A percentile compares a stretch with the other conserved stretches of the same genome.
Conservation (phyloP, 2,888 invertebrate genomes). For the Druceiella hillmani region DNA sequence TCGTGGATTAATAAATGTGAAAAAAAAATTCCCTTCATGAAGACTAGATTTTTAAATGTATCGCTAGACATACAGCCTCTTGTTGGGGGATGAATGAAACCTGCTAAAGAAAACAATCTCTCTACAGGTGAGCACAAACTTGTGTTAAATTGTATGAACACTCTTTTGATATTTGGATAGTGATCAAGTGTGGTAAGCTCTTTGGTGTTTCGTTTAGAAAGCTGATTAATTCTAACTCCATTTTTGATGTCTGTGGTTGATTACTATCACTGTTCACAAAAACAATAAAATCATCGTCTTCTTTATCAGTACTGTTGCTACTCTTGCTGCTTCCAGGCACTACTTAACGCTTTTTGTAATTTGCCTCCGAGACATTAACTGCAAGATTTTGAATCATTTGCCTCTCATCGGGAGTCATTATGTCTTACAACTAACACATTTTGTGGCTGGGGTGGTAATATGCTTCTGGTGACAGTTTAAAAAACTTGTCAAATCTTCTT, state of each 20-base stretch:
- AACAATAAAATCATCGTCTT: too few relatives aligned
- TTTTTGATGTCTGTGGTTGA: constrained; percentile 12
- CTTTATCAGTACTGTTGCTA: constrained; percentile 8
- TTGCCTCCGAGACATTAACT: constrained; percentile 8
- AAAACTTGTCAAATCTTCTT: constrained; percentile 11
- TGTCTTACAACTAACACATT: constrained; percentile 10
- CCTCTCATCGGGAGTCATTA: constrained; percentile 9
- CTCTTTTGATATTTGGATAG: constrained; percentile 9
- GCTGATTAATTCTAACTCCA: constrained; percentile 12
- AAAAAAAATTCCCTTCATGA: too few relatives aligned
- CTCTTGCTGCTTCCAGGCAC: constrained; percentile 9
- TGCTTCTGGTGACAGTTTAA: constrained; percentile 8
- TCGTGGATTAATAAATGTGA: too few relatives aligned
- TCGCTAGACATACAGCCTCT: too few relatives aligned
- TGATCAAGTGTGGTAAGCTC: constrained; percentile 8
- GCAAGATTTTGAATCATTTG: constrained; percentile 9
- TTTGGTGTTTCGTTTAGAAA: constrained; percentile 10
- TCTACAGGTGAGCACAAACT: constrained; percentile 14
- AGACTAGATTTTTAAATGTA: too few relatives aligned
- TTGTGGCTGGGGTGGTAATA: constrained; percentile 9
- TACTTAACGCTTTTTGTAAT: constrained; percentile 9
- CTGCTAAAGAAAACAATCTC: too few relatives aligned
- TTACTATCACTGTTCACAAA: constrained; percentile 10
- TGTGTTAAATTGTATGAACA: constrained; percentile 12
- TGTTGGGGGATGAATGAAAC: too few relatives aligned